A percentile compares a stretch with the other conserved stretches of the same genome.
phyloP scores from a whole-genome alignment of 2,797 vertebrate genomes.

The Mormyrus hasselquistii region DNA sequence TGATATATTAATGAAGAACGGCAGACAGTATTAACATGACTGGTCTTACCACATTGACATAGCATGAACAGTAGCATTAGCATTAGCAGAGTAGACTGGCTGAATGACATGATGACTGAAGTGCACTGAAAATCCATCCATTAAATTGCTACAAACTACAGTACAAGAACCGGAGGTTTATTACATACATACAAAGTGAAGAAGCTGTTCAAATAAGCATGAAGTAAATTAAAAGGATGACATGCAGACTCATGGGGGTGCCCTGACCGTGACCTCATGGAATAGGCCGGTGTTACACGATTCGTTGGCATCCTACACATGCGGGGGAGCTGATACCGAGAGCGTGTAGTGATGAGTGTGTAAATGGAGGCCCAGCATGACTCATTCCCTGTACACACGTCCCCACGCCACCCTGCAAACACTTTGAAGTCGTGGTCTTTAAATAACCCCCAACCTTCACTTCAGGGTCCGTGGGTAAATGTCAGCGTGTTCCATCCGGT shows the following conservation, averaged over 20 bases:
- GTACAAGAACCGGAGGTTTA: neutral
- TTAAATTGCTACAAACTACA: neutral
- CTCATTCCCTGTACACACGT: neutral
- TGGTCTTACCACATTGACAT: neutral
- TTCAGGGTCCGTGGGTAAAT: neutral
- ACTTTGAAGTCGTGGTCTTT: neutral
- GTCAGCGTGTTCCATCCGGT: neutral
- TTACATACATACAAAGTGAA: neutral
- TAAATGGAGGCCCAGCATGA: neutral
- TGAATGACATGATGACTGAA: neutral
- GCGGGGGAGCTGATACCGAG: neutral
- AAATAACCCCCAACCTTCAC: neutral
- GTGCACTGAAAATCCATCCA: neutral
- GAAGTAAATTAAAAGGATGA: neutral
- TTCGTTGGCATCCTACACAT: neutral
- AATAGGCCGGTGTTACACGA: neutral
- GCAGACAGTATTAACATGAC: neutral
- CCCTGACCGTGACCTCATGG: neutral
- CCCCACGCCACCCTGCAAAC: neutral
- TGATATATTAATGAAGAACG: neutral
- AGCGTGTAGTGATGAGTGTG: neutral
- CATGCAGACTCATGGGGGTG: neutral
- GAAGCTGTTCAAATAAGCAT: neutral
- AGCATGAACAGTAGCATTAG: neutral
- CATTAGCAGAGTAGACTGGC: neutral